Evolutionary conservation across 2,113 vertebrate genomes (phyloP), one percentile per base, ranked within the genome.

Genomic region (Theristicus caerulescens): DNA sequence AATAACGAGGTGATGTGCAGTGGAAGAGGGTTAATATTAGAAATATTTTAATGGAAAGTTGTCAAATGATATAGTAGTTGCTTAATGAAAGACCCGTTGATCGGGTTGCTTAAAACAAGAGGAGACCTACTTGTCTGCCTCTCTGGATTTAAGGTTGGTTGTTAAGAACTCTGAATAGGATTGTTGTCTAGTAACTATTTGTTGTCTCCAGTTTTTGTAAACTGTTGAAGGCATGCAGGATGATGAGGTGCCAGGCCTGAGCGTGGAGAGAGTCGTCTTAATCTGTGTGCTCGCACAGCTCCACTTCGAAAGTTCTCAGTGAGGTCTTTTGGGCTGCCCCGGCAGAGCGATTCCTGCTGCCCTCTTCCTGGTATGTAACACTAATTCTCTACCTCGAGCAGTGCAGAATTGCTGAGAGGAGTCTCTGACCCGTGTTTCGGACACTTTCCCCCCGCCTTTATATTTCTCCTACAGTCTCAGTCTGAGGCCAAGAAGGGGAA

Each of bases 181-280:
- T 44, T 94, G 31, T 51, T 88, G 51, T 66, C 51, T 40, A 6
- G 59, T 61, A 73, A 32, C 34, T 73, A 15, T 54, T 92, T 71
- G 52, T 51, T 90, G 27, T 86, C 21, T 86, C 42, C 40, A 24
- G 20, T 54, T 81, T 61, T 66, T 84, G 69, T 78, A 6, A 66
- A 52, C 13, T 62, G 19, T 51, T 93, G 87, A 49, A 73, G 74
- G 38, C 0, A 1, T 1, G 6, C 0, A 5, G 57, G 67, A 47
- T 27, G 42, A 29, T 77, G 79, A 49, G 10, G 70, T 87, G 34
- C 66, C 36, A 64, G 74, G 49, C 17, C 58, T 65, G 62, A 69
- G 54, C 0, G 0, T 34, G 49, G 70, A 80, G 62, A 57, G 19
- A 21, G 6, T 52, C 7, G 0, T 32, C 36, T 20, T 40, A 32